These are phyloP conservation scores for Synanceia verrucosa DNA, from an alignment of 2,797 vertebrate genomes.

Conservation along the genomic window DNA sequence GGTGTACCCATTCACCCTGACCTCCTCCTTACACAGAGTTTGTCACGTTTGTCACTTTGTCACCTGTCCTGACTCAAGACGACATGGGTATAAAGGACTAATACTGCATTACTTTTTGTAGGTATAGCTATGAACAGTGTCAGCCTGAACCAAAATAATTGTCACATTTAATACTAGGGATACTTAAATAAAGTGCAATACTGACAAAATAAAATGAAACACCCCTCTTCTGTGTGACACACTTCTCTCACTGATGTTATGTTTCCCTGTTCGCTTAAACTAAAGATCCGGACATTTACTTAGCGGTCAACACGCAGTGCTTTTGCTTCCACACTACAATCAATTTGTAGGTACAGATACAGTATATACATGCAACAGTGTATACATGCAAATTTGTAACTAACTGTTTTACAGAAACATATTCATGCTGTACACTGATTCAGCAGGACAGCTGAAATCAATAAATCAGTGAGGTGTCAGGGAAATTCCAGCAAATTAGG, in stretches of 20 bases:
- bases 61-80: no score
- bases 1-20: neutral
- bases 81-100: no score
- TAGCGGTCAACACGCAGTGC: neutral
- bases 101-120: no score
- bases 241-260: neutral
- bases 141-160: no score
- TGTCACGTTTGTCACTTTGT: fast-evolving
- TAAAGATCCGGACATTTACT: neutral
- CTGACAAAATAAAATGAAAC: neutral
- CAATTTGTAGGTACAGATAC: no score
- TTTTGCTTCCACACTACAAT: neutral
- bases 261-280: neutral
- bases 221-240: neutral
- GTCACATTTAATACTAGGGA: no score
- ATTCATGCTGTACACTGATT: neutral
- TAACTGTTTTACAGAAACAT: constrained; percentile 1
- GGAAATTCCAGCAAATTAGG: constrained; percentile 21
- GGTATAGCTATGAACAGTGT: no score
- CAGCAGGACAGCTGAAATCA: constrained; percentile 20
- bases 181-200: neutral
- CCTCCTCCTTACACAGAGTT: neutral
- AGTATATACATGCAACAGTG: neutral
- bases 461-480: constrained; percentile 30
- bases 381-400: neutral